phyloP scores from a whole-genome alignment of 2,888 invertebrate species.

The Cactoblastis cactorum region DNA sequence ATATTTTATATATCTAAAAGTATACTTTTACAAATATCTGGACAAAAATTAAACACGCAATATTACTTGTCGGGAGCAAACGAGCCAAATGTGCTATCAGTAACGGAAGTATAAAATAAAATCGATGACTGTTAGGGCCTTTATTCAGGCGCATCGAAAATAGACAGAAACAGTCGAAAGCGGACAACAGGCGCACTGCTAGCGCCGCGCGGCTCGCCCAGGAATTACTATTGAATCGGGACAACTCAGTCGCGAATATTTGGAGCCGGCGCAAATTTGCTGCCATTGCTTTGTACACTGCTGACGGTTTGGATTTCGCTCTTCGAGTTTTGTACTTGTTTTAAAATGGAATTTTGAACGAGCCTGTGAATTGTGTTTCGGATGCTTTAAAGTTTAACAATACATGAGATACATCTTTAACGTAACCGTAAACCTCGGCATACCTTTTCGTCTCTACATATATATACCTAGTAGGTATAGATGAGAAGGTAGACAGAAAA shows the following conservation, averaged over 20 bases:
- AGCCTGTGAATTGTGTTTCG: background rate
- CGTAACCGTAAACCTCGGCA: background rate
- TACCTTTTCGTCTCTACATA: background rate
- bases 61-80: background rate
- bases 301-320: background rate
- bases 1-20: background rate
- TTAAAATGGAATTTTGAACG: background rate
- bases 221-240: constrained; percentile 23
- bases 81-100: constrained; percentile 7
- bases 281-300: constrained; percentile 6
- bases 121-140: constrained; percentile 38
- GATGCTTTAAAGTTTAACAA: background rate
- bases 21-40: background rate
- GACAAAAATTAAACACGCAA: background rate
- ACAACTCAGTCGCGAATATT: constrained; percentile 18
- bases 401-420: background rate
- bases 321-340: background rate
- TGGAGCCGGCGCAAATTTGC: constrained; percentile 13
- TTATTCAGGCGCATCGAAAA: constrained; percentile 39
- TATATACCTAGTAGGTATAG: background rate
- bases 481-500: background rate
- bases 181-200: constrained; percentile 27
- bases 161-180: constrained; percentile 33
- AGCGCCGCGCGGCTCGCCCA: constrained; percentile 16
- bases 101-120: constrained; percentile 24